Evolutionary conservation across 2,888 invertebrate genomes (phyloP).

Genomic region (Mactromeris polynyma): DNA sequence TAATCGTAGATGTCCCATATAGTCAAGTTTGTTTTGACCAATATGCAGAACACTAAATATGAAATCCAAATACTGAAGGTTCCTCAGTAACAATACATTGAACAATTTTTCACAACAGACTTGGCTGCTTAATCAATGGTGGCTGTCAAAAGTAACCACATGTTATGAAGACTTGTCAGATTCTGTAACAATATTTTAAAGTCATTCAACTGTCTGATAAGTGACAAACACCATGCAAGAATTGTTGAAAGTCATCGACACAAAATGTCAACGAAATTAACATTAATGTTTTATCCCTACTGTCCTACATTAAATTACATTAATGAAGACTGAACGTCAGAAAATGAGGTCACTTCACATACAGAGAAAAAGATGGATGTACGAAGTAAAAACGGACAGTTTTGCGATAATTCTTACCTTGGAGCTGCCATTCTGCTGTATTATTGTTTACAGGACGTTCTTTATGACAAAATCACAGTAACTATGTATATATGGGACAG

Average conservation of each 20-base stretch:
- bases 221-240: background rate
- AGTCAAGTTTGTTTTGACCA: too few relatives aligned
- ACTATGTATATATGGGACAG: constrained; percentile 32
- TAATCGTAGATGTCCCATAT: too few relatives aligned
- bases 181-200: background rate
- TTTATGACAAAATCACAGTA: constrained; percentile 15
- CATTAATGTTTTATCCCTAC: background rate
- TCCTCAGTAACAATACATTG: too few relatives aligned
- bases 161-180: background rate
- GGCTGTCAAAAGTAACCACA: background rate
- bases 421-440: constrained; percentile 38
- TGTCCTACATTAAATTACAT: background rate
- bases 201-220: background rate
- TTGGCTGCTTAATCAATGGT: background rate
- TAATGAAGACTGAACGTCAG: constrained; percentile 5
- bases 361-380: constrained; percentile 4
- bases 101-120: too few relatives aligned
- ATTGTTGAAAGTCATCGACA: background rate
- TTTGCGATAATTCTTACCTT: constrained; percentile 42
- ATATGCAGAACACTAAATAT: too few relatives aligned
- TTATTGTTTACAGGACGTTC: background rate
- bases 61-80: too few relatives aligned
- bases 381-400: background rate
- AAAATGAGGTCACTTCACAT: background rate
- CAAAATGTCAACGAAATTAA: background rate